Base-by-base conservation (phyloP, 64 coral and sea anemone species). In the Cladopsammia gracilis region DNA sequence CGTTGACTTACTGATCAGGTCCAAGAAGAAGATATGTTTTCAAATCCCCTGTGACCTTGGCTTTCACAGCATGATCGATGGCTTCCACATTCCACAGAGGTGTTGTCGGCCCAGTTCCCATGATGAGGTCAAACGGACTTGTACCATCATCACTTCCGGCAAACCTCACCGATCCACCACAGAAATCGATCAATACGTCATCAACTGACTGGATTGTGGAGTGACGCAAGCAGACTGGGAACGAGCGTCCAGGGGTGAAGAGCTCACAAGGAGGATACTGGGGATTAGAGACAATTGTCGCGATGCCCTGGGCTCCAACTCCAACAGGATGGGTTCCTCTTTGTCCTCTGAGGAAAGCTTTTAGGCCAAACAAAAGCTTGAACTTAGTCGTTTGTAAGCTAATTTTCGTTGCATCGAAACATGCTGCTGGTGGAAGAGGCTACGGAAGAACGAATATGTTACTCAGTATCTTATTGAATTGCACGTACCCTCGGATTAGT, bases 191-290 rank as follows among this genome's bases (percentile, higher is more conserved):
- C 78, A 50, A 73, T 12, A 93, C 89, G 74, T 98, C 93, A 26
- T 98, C 96, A 2, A 89, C 78, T 44, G 18, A 86, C 7, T 66
- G 1, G 6, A 89, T 14, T 65, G 75, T 95, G 10, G 96, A 61
- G 82, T 98, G 96, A 59, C 96, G 96, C 22, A 98, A 78, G 11
- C 96, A 90, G 70, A 98, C 60, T 50, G 77, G 72, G 11, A 92
- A 98, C 4, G 89, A 85, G 54, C 64, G 68, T 12, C 89, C 93
- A n/a, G 96, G 83, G 7, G 89, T 86, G 50, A 98, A 98, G 24
- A 98, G 92, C 62, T 95, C 78, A 42, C 88, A 81, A 1, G 79
- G 61, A 53, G 96, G 96, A 88, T 95, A 92, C 62, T 86, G 25
- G 24, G 93, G 93, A 54, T 75, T 56, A 56, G 44, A 79, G 77